Evolutionary conservation across 2,113 vertebrate genomes (phyloP), one percentile per base, ranked within the genome.

Genomic region (Protobothrops flavoviridis): DNA sequence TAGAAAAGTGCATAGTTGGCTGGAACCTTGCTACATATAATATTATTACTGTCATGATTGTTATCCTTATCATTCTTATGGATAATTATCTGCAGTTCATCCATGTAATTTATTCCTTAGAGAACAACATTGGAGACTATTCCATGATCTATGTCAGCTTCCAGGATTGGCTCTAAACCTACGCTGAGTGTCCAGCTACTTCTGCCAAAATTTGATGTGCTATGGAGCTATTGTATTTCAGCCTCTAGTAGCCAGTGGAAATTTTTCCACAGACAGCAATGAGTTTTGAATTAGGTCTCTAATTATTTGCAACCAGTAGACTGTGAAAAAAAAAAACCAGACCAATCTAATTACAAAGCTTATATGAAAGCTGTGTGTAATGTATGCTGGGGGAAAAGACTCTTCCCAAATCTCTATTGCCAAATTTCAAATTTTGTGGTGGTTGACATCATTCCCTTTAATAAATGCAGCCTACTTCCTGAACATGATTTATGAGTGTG

Each of bases 111-210:
- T 95, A 93, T n/a, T 56, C 74, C 15, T 23, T 90, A 90, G 50
- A 93, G 94, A 95, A 95, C 85, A 90, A 90, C 52, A 56, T 85
- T 21, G 93, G 74, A 57, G 5, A 53, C 59, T 92, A 85, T n/a
- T 95, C 5, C 86, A 29, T 5, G 85, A 93, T 52, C 39, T 88
- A 5, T 69, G 9, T 0, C 6, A 57, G 12, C 90, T 93, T 92
- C 33, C 88, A 90, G 29, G 57, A 85, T 90, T 23, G 1, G 17
- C 24, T 91, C 56, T 93, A 74, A 69, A 91, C 33, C 45, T 93
- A n/a, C 0, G 0, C 33, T 15, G 50, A 87, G 33, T 53, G 11
- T 91, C 52, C 89, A 94, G 87, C 88, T 92, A 64, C 6, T 57
- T n/a, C 81, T 94, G 89, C 55, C 74, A 57, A 61, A 56, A 43